phyloP scores from a whole-genome alignment of 2,797 vertebrate species.

The Sebastes hubbsi region DNA sequence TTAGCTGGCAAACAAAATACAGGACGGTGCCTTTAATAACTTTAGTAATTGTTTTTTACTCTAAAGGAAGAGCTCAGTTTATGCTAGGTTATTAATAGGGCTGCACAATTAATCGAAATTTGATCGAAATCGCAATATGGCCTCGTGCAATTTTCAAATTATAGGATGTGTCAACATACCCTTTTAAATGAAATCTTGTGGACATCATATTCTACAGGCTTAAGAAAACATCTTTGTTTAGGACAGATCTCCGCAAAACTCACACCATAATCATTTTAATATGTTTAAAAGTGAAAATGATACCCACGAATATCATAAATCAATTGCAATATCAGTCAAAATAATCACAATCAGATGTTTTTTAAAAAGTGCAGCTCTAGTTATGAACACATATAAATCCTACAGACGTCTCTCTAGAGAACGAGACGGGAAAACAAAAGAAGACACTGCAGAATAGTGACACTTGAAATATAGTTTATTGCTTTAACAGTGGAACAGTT shows the following conservation, averaged over 20 bases:
- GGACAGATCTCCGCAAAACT: too few species aligned
- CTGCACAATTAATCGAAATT: not conserved
- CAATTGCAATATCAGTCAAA: not conserved
- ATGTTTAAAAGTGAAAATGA: not conserved
- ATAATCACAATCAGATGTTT: not conserved
- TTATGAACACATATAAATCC: not conserved
- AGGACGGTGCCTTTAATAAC: conserved; percentile 4
- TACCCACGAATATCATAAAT: not conserved
- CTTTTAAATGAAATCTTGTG: not conserved
- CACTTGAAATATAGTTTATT: conserved; percentile 20
- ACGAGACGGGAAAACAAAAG: conserved; percentile 1
- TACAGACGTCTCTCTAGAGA: not conserved
- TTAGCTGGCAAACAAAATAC: conserved; percentile 26
- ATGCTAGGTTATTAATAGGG: not conserved
- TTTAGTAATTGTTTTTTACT: not conserved
- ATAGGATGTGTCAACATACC: not conserved
- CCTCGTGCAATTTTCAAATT: not conserved
- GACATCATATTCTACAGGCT: not conserved
- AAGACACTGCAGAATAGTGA: not conserved
- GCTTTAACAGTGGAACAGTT: conserved; percentile 3
- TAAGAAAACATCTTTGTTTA: not conserved
- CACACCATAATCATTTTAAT: too few species aligned
- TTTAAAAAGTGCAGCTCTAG: not conserved
- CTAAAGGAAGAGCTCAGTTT: not conserved
- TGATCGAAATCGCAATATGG: not conserved